Conservation (phyloP, 2,113 vertebrate species). For the Phyllopteryx taeniolatus region DNA sequence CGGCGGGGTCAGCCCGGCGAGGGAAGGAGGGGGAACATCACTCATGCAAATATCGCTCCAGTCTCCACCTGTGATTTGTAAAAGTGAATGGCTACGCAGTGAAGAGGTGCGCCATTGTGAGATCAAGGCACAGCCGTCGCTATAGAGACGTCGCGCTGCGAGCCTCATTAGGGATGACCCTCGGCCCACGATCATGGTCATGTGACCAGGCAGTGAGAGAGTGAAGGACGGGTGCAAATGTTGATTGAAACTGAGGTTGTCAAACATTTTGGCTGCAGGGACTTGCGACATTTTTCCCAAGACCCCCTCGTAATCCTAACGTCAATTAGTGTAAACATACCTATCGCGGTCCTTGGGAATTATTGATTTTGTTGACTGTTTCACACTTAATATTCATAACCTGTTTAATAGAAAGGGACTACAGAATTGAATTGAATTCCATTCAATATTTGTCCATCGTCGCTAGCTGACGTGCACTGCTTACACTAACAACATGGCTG, state of each 20-base stretch:
- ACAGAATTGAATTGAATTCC: background rate
- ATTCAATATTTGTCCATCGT: background rate
- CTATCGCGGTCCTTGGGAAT: background rate
- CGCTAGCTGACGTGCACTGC: too few species aligned
- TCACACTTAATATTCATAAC: background rate
- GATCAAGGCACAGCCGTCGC: conserved; percentile 46
- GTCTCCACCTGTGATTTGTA: conserved; percentile 36
- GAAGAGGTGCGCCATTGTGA: conserved; percentile 33
- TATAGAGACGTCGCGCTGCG: conserved; percentile 63
- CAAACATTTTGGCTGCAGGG: background rate
- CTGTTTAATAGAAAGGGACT: background rate
- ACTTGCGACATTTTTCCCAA: background rate
- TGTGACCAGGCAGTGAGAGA: conserved; percentile 48
- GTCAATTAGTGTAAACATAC: background rate
- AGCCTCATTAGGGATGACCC: conserved; percentile 71
- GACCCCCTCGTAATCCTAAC: background rate
- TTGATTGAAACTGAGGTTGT: background rate
- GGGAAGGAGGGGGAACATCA: conserved; percentile 16
- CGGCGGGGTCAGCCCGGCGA: background rate
- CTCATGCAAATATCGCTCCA: conserved; percentile 26
- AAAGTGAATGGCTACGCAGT: conserved; percentile 33
- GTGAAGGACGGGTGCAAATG: conserved; percentile 32
- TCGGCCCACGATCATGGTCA: conserved; percentile 59
- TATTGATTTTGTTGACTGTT: background rate
- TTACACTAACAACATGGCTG: too few species aligned